Evolutionary conservation across 2,888 invertebrate species (phyloP).

Genomic region (Lochmaea crataegi): DNA sequence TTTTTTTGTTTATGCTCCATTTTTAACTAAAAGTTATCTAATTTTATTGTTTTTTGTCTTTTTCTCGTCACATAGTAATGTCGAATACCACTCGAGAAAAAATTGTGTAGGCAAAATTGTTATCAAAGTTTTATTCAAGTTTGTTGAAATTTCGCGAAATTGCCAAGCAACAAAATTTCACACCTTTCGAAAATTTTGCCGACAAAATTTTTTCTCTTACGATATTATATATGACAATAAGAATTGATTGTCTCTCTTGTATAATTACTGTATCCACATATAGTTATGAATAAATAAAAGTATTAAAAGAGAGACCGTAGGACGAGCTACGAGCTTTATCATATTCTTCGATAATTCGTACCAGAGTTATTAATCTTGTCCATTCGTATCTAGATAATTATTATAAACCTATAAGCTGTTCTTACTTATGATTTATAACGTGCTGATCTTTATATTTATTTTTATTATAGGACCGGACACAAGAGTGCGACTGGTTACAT

Average conservation of each 20-base stretch:
- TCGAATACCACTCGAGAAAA: too few relatives aligned
- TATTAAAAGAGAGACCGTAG: neutral
- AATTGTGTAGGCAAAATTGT: too few relatives aligned
- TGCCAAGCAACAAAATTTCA: too few relatives aligned
- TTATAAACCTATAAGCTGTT: slow-evolving; percentile 37
- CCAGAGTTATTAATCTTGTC: slow-evolving; percentile 24
- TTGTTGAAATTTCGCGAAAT: too few relatives aligned
- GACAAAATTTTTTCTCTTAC: too few relatives aligned
- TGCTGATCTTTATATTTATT: slow-evolving; percentile 47
- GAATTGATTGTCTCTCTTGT: neutral
- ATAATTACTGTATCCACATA: neutral
- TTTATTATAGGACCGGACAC: slow-evolving; percentile 39
- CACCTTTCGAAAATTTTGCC: too few relatives aligned
- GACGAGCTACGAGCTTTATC: neutral
- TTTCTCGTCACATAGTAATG: too few relatives aligned
- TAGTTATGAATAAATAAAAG: neutral
- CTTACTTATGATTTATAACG: slow-evolving; percentile 44
- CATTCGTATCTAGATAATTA: slow-evolving; percentile 34
- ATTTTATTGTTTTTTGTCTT: too few relatives aligned
- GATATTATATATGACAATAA: neutral
- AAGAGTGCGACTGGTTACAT: slow-evolving; percentile 24
- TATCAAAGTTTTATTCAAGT: too few relatives aligned
- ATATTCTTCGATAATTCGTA: slow-evolving; percentile 8
- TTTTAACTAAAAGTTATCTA: too few relatives aligned
- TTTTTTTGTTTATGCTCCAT: too few relatives aligned